Evolutionary conservation across 2,113 vertebrate genomes (phyloP), one percentile per base, ranked within the genome.

Genomic region (Eudyptes chrysolophus): DNA sequence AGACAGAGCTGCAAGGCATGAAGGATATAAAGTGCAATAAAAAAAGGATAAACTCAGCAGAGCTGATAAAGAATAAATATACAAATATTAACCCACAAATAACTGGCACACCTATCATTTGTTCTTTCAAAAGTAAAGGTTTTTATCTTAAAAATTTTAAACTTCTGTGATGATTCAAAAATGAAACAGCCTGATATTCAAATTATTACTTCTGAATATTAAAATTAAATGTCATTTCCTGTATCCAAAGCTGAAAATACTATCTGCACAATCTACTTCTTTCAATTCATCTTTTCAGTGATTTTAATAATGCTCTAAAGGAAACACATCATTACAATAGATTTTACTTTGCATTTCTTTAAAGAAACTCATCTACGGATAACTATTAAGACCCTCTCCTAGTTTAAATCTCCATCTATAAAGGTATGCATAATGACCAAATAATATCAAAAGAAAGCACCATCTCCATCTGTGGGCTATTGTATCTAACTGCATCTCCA

Each of bases 11-110:
- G 65, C 74, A 90, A 94, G 44, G 69, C 81, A 79, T 95, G 89
- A 96, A 93, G 77, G 86, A 91, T 94, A 96, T 79, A 87, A 85
- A 92, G n/a, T 74, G 54, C 70, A 89, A 87, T 96, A 89, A 94
- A 89, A 66, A 90, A 84, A 34, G 9, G 44, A 94, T 89, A 89
- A 96, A 87, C 44, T 94, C 80, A 87, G 80, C 61, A 89, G 52
- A 20, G 29, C 15, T 83, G 61, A 54, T 75, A 80, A 92, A 92
- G 42, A 87, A 87, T 74, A 86, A 65, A 84, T 82, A 90, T 26
- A 85, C 36, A 93, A 87, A 92, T 89, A 95, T 62, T 87, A 95
- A 94, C 40, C 57, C 49, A 36, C 36, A 69, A 64, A 72, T 72
- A 85, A 69, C 55, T 52, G 44, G 40, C 8, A 64, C 14, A 48